A percentile compares a stretch with the other conserved stretches of the same genome.
Evolutionary conservation across 2,888 invertebrate genomes (phyloP).

Genomic region (Physocephala rufipes): DNA sequence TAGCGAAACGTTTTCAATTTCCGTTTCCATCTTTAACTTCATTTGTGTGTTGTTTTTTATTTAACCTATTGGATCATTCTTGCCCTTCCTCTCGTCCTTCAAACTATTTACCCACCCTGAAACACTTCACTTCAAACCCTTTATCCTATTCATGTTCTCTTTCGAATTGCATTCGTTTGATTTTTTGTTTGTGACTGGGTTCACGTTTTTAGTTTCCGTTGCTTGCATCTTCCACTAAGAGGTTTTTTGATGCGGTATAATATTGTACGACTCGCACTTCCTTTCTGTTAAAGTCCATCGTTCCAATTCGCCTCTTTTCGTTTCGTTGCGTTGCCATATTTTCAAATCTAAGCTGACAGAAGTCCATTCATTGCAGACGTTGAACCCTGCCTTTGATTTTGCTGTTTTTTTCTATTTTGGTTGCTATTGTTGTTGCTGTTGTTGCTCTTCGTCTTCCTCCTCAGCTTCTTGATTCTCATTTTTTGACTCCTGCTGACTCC

Average conservation of each 20-base stretch:
- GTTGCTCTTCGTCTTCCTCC: background rate
- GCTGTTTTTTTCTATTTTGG: too few relatives aligned
- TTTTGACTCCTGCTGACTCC: background rate
- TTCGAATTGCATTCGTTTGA: background rate
- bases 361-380: conserved; percentile 33
- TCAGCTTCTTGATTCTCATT: background rate
- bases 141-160: background rate
- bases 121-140: conserved; percentile 2
- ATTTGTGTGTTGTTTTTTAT: conserved; percentile 11
- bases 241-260: background rate
- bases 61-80: conserved; percentile 22
- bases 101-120: too few relatives aligned
- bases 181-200: background rate
- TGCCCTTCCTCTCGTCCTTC: background rate
- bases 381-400: conserved; percentile 25
- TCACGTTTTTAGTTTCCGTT: background rate
- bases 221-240: background rate
- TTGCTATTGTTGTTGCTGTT: background rate
- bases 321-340: conserved; percentile 30
- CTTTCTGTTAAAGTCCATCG: background rate
- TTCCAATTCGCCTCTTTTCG: background rate
- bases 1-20: conserved; percentile 34
- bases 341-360: conserved; percentile 33
- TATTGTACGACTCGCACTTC: background rate
- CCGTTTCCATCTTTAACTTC: conserved; percentile 25